Conservation (phyloP, 2,113 vertebrate genomes). For the Glaucidium brasilianum region DNA sequence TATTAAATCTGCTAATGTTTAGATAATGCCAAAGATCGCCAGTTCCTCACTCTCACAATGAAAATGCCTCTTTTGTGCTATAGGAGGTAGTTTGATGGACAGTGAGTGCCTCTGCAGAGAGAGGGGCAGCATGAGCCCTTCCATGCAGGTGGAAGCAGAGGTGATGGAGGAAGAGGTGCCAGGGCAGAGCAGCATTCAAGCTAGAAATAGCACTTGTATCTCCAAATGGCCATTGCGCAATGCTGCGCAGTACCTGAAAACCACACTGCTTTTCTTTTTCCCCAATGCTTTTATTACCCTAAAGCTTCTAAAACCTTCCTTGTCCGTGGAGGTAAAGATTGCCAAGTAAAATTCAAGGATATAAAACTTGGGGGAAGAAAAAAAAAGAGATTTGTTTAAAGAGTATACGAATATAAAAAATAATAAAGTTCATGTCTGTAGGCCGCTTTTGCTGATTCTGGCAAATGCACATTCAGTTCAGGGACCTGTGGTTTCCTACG, state of each 20-base stretch:
- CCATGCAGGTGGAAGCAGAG: neutral
- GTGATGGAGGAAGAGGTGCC: neutral
- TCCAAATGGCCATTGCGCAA: neutral
- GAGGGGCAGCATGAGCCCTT: neutral
- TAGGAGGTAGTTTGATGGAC: neutral
- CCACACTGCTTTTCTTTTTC: neutral
- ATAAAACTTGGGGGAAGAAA: neutral
- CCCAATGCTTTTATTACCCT: neutral
- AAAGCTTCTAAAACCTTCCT: neutral
- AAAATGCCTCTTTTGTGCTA: neutral
- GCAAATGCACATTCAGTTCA: neutral
- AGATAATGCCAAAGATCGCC: neutral
- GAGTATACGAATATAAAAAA: neutral
- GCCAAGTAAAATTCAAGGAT: neutral
- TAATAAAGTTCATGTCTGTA: neutral
- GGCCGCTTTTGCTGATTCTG: neutral
- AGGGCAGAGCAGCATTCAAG: neutral
- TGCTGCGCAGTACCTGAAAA: neutral
- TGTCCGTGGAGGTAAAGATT: neutral
- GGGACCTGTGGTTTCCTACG: neutral
- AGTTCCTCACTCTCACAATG: rapidly evolving
- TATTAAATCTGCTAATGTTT: neutral
- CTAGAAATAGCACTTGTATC: neutral
- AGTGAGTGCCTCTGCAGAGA: neutral
- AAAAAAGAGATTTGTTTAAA: neutral